Evolutionary conservation across 2,888 invertebrate genomes (phyloP).

Genomic region (Drosophila atroscutellata): DNA sequence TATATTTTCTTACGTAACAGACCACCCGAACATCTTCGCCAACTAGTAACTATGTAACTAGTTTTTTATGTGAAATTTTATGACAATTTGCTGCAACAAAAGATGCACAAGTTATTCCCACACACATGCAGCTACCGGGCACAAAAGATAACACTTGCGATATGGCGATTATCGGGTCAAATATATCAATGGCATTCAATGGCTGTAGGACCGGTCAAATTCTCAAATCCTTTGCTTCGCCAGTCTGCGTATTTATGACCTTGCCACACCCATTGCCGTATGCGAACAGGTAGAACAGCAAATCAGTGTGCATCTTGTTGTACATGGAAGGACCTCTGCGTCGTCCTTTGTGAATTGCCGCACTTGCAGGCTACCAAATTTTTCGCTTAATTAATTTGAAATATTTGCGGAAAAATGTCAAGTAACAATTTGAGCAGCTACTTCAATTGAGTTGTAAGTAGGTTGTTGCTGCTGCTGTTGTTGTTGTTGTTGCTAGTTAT

Average conservation of each 20-base stretch:
- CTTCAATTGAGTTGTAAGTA: constrained; percentile 71
- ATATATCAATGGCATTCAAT: constrained; percentile 58
- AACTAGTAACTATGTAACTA: constrained; percentile 14
- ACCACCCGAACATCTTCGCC: constrained; percentile 52
- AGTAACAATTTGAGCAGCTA: constrained; percentile 32
- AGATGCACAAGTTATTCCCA: constrained; percentile 59
- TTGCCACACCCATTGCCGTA: constrained; percentile 56
- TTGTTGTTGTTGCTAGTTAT: constrained; percentile 6
- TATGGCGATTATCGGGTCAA: constrained; percentile 55
- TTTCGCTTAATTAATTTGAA: constrained; percentile 76
- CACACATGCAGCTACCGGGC: constrained; percentile 20
- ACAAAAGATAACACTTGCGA: constrained; percentile 43
- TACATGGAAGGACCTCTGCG: constrained; percentile 14
- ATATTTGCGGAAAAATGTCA: constrained; percentile 64
- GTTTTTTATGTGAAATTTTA: constrained; percentile 61
- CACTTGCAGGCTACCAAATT: constrained; percentile 59
- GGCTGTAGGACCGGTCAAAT: constrained; percentile 2
- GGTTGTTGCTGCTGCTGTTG: constrained; percentile 2
- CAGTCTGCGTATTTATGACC: constrained; percentile 54
- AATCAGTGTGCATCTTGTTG: constrained; percentile 54
- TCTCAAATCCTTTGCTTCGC: constrained; percentile 52
- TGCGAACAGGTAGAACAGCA: constrained; percentile 49
- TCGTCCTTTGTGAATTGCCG: constrained; percentile 55
- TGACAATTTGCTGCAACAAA: constrained; percentile 61
- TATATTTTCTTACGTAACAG: constrained; percentile 12